Conservation (phyloP, 2,113 vertebrate species). For the Muntiacus muntjak region DNA sequence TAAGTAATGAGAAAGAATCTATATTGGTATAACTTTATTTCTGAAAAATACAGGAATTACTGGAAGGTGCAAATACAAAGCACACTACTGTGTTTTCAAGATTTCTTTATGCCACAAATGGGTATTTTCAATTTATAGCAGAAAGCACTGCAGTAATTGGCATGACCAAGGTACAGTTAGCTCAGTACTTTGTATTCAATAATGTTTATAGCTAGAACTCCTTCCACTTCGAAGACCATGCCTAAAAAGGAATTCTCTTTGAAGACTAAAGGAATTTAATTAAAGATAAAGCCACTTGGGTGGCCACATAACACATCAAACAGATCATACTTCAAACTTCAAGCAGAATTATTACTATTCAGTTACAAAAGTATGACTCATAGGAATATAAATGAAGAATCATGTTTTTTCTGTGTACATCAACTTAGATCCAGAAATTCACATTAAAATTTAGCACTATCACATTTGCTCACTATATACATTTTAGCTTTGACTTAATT, state of each 20-base stretch:
- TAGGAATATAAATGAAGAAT: conserved; percentile 46
- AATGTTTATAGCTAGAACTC: conserved; percentile 57
- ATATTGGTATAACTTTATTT: neutral
- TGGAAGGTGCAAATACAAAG: neutral
- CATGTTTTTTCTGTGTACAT: conserved; percentile 14
- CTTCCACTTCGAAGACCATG: conserved; percentile 42
- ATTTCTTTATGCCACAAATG: conserved; percentile 34
- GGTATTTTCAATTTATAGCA: conserved; percentile 58
- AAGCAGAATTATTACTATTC: conserved; percentile 59
- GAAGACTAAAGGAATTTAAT: conserved; percentile 61
- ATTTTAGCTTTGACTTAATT: conserved; percentile 36
- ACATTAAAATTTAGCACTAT: conserved; percentile 37
- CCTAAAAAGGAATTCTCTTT: conserved; percentile 71
- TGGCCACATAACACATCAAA: conserved; percentile 67
- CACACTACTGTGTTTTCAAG: neutral
- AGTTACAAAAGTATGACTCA: conserved; percentile 62
- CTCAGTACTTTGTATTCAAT: conserved; percentile 21
- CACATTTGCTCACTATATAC: neutral
- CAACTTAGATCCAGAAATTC: conserved; percentile 32
- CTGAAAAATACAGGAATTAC: neutral
- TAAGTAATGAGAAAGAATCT: conserved; percentile 17
- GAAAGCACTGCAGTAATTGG: conserved; percentile 16
- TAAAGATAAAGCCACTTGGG: conserved; percentile 72
- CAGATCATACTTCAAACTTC: conserved; percentile 59
- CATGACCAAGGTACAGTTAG: conserved; percentile 9